Base-by-base conservation (phyloP, 2,113 vertebrate species). In the Callipepla californica region DNA sequence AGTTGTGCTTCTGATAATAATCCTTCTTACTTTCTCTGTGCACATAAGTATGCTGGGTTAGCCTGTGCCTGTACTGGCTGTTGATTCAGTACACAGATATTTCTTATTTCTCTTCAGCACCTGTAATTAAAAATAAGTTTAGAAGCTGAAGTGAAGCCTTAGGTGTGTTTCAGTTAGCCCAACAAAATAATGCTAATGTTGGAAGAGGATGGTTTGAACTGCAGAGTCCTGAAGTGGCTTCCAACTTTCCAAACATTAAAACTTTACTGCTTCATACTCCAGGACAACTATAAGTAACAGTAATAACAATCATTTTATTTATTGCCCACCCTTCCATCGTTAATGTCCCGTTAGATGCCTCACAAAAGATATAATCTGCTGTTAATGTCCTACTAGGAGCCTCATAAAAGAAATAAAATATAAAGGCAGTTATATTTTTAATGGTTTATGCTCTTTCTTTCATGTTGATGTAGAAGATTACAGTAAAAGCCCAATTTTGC, bases 221-320 rank as follows among this genome's bases (percentile, higher is more conserved):
- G 28, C 10, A 25, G 30, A 79, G 42, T 48, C 58, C 48, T 89
- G 80, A 90, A 87, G 47, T 26, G 67, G 34, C 65, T 93, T 21
- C 36, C 78, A 62, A 45, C n/a, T 88, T 94, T 78, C 47, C 73
- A 93, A 89, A 78, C 2, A 9, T 91, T 94, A 48, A 78, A 12
- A 42, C 83, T 85, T 85, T 88, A 75, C 70, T 0, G 1, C 30
- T 76, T 68, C 61, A 59, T 80, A 38, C 74, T 81, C 45, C 84
- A 91, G 77, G 40, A 36, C 48, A 72, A 18, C 68, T 75, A 20
- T 94, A 92, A 96, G 92, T 87, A 78, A 44, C 34, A 86, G 90
- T 58, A 68, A 95, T 96, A 96, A 96, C 82, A 93, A 75, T 90
- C 1, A 85, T 87, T 95, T 94, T 96, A 96, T 95, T 96, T 95